Percentiles rank a stretch among this genome's conserved stretches.
Conservation (phyloP, 35 echinoderm and acorn worm genomes). For the Holothuria glaberrima region DNA sequence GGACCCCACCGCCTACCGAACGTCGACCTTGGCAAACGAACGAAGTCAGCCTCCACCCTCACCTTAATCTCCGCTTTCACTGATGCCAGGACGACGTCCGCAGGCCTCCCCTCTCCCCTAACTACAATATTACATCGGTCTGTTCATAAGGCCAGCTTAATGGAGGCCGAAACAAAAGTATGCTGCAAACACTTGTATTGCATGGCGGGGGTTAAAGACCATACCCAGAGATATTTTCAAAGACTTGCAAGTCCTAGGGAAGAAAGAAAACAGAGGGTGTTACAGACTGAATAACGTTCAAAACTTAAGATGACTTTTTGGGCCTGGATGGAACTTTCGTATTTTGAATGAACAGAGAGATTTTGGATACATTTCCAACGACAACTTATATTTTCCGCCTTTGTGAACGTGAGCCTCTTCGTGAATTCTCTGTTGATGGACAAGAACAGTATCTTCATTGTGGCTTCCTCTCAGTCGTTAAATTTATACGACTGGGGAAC, state of each 20-base stretch:
- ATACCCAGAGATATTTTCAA: conserved; percentile 45
- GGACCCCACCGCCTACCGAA: too few relatives aligned
- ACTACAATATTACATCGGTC: too few relatives aligned
- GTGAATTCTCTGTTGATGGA: conserved; percentile 52
- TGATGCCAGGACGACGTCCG: too few relatives aligned
- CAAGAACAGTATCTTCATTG: conserved; percentile 18
- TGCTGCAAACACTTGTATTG: too few relatives aligned
- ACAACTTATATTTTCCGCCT: conserved; percentile 42
- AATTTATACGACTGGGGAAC: conserved; percentile 57
- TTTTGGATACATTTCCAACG: conserved; percentile 48
- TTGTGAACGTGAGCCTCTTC: conserved; percentile 55
- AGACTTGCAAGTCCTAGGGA: conserved; percentile 9
- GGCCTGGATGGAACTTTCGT: conserved; percentile 61
- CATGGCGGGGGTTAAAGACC: too few relatives aligned
- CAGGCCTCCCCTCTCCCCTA: too few relatives aligned
- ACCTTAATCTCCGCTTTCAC: too few relatives aligned
- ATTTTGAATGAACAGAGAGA: conserved; percentile 58
- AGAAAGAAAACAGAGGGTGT: conserved; percentile 12
- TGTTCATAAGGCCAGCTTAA: too few relatives aligned
- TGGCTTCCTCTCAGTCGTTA: conserved; percentile 51
- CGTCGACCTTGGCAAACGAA: too few relatives aligned
- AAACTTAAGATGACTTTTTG: conserved; percentile 25
- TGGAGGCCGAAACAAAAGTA: too few relatives aligned
- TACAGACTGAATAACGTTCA: conserved; percentile 26
- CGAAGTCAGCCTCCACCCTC: too few relatives aligned